Base-by-base conservation (phyloP, 2,113 vertebrate species). In the Dunckerocampus dactyliophorus region DNA sequence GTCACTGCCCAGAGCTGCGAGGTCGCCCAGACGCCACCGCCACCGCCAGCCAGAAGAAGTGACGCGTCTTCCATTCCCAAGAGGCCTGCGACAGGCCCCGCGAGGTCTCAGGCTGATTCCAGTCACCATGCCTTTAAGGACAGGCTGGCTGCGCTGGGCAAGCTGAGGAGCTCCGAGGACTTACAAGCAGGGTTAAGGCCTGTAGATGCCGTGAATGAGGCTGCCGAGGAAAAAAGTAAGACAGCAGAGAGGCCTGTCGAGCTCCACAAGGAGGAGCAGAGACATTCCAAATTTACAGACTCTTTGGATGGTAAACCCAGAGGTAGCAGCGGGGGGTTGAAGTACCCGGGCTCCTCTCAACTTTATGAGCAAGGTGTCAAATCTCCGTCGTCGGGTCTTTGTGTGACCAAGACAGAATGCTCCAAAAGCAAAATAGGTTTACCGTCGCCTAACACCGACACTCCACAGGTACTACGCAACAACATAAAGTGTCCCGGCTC, bases 41-140 rank as follows among this genome's bases (percentile, higher is more conserved):
- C 71, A 0, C 80, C 80, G 0, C 75, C 72, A 1, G 14, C 57
- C 42, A 76, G 82, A 52, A 85, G 80, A 67, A 74, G 19, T 1
- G 85, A 87, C 17, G 75, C 72, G 0, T 87, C 84, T 0, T 86
- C 89, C 24, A 89, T 91, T 24, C 82, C 91, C 8, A 92, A 91
- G 76, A 90, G 91, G 65, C 83, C 87, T 0, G 60, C 47, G 0
- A 21, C 50, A 0, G 71, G 49, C 0, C 53, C 84, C 0, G 83
- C 70, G 1, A 91, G 92, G 55, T 47, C 91, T 34, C 90, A 81
- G 37, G 85, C 82, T 0, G 94, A 95, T 21, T 88, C 90, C 19
- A 88, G 92, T 54, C 89, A 91, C 52, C 92, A 88, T 4, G 84
- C 93, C 2, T 92, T 96, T 63, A 92, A 94, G 77, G 95, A 95